These are phyloP conservation scores for Eupithecia exiguata DNA, from an alignment of 2,888 invertebrate species.

Conservation along the genomic window DNA sequence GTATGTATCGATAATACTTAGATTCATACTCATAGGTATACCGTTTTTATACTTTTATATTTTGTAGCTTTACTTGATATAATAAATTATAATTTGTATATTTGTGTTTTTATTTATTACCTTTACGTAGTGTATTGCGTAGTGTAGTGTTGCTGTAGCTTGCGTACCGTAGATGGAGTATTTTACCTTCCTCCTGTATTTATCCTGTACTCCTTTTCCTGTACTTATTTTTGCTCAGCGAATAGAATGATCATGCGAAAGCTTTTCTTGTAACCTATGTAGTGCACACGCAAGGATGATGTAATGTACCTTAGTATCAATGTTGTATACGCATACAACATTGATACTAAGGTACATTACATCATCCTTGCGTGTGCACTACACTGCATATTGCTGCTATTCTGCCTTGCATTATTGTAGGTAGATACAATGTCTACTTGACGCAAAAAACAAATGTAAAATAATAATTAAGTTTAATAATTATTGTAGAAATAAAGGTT, in stretches of 20 bases:
- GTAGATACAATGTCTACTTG: neutral
- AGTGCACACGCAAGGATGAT: neutral
- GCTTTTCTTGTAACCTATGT: neutral
- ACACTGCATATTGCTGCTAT: no score
- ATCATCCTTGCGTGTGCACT: no score
- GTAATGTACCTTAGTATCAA: neutral
- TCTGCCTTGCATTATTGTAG: constrained; percentile 1
- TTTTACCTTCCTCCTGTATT: no score
- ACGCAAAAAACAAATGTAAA: neutral
- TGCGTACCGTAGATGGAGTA: no score
- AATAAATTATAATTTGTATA: constrained; percentile 81
- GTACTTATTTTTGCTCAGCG: neutral
- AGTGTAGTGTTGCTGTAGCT: neutral
- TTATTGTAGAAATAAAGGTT: neutral
- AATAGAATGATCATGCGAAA: neutral
- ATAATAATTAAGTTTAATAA: neutral
- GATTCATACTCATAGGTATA: constrained; percentile 72
- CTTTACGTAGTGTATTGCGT: constrained; percentile 7
- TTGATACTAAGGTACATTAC: no score
- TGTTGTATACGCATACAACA: no score
- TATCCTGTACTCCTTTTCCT: no score
- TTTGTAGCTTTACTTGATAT: constrained; percentile 71
- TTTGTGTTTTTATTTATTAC: constrained; percentile 57
- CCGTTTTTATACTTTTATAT: constrained; percentile 68
- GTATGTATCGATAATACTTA: constrained; percentile 15